Evolutionary conservation across 2,888 invertebrate genomes (phyloP), one percentile per base, ranked within the genome.

Genomic region (Oeneis ivallda): DNA sequence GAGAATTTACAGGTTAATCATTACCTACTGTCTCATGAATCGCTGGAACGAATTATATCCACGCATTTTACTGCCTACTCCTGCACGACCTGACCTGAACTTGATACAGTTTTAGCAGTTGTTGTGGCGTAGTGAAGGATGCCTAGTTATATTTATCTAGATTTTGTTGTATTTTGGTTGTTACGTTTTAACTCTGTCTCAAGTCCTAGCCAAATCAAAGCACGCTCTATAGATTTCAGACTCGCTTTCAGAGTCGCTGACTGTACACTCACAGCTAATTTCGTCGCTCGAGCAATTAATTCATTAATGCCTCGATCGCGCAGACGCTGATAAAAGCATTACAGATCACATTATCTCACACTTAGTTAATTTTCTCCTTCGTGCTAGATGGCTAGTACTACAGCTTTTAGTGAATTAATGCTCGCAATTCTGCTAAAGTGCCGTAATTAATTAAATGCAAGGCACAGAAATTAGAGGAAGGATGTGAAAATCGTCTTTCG

Each of bases 281-380:
- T 76, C 74, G 75, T 76, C 77, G 75, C 76, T 78, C 72, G 66
- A 73, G 73, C 79, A 76, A 82, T 81, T 82, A 82, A 75, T 76
- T 72, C 71, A 69, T 71, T 81, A 82, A 83, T 83, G 79, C 82
- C 76, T 74, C 79, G 75, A 81, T 82, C 75, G 77, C 76, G 75
- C 72, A 72, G 74, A 73, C 72, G 72, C 68, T 62, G 73, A 76
- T 82, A 82, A 82, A 76, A 73, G 82, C 80, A 72, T 78, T 76
- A 75, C 66, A 77, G 78, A 80, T 78, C 72, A 77, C 74, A 78
- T 80, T 80, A 82, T 74, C 74, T 76, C 72, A 56, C 75, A 76
- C 76, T 77, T 71, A 71, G 68, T 69, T 69, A 64, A 70, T 67
- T 67, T 67, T 62, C 67, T 63, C 39, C 61, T 61, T 43, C 62